Evolutionary conservation across 2,888 invertebrate genomes (phyloP), one percentile per base, ranked within the genome.

Genomic region (Pandemis heparana): DNA sequence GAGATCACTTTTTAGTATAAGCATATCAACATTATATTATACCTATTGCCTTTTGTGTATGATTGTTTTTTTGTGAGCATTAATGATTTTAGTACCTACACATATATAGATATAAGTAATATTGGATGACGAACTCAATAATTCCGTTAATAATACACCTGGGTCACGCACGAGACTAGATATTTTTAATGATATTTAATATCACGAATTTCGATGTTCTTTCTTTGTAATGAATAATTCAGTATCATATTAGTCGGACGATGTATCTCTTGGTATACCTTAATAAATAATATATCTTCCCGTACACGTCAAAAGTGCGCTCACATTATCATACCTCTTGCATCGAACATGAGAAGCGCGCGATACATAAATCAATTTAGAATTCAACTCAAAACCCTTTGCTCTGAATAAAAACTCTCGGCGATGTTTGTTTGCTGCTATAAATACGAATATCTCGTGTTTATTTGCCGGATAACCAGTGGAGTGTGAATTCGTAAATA

Each of bases 361-460:
- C 18, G 14, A 66, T 66, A 71, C 61, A 10, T 62, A 62, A 70
- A 62, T 51, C 62, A 23, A 65, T 65, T 63, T 51, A 10, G 9
- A 9, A 39, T 65, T 64, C 46, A 23, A 23, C 23, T 51, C 32
- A 53, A 18, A 46, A 53, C 53, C n/a, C 51, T 51, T 51, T 4
- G 63, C 14, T 32, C 39, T 5, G 59, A 59, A 32, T 12, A 12
- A 60, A 59, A 65, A 63, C 41, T n/a, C 18, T 9, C 59, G 18
- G 8, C 56, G 18, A 8, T 43, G 46, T 43, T 59, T 65, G 38
- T 56, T 18, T 59, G 48, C 46, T 74, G 68, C 69, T 76, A 76
- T 79, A 78, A 79, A 80, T 77, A 78, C 74, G 70, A 63, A 75
- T 75, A 76, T 74, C 62, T 70, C 77, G 67, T 75, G 75, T 79